Evolutionary conservation across 1,140 invertebrate genomes (phyloP).

Genomic region (Achatina immaculata): DNA sequence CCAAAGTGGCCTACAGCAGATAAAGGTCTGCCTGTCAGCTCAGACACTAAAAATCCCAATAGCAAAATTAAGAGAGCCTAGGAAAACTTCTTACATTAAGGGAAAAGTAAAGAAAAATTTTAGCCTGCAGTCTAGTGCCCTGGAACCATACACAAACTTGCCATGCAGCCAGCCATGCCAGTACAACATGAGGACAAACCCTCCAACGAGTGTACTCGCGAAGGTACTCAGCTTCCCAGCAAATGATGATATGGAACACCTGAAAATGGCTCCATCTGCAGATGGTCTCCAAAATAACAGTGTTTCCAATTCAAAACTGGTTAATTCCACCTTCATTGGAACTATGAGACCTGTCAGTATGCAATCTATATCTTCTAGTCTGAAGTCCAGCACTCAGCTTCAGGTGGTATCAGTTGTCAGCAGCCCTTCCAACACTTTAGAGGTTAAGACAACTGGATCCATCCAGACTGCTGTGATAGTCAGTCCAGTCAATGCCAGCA

Average conservation of each 20-base stretch:
- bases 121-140: neutral
- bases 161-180: neutral
- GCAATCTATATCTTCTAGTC: neutral
- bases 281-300: neutral
- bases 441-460: neutral
- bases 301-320: neutral
- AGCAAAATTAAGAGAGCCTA: constrained; percentile 16
- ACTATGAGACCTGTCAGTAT: constrained; percentile 18
- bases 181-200: neutral
- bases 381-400: neutral
- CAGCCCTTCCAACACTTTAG: neutral
- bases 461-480: constrained; percentile 14
- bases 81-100: constrained; percentile 24
- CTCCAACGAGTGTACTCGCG: constrained; percentile 11
- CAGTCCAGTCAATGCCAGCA: neutral
- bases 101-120: constrained; percentile 19
- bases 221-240: constrained; percentile 21
- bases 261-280: neutral
- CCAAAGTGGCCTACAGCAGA: constrained; percentile 20
- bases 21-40: constrained; percentile 30
- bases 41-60: constrained; percentile 31
- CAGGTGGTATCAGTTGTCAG: constrained; percentile 20
- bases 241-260: neutral
- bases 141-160: neutral
- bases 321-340: constrained; percentile 22